A percentile compares a stretch with the other conserved stretches of the same genome.
Evolutionary conservation across 2,888 invertebrate genomes (phyloP).

Genomic region (Halictus ligatus): DNA sequence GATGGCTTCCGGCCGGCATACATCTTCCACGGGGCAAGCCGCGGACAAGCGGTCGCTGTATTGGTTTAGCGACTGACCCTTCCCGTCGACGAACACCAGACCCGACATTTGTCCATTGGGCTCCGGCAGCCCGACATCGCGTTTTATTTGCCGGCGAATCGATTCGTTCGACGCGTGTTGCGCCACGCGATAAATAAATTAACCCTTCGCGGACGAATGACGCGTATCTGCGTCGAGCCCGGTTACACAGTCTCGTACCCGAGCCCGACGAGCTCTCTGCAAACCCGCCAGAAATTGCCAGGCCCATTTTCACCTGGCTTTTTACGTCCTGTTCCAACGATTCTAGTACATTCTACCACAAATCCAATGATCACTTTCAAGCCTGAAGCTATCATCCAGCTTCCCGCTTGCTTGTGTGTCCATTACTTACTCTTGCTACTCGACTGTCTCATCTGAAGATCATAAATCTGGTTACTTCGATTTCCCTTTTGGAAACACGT

Average conservation of each 20-base stretch:
- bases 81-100: conserved; percentile 67
- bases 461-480: not conserved
- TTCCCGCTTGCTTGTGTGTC: not conserved
- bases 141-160: conserved; percentile 25
- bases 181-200: conserved; percentile 15
- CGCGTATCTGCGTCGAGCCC: not conserved
- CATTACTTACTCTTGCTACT: not conserved
- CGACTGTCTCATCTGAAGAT: not conserved
- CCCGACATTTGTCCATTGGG: conserved; percentile 73
- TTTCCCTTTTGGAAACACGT: not conserved
- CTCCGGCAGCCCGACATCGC: not conserved
- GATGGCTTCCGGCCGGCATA: conserved; percentile 82
- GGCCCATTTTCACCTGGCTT: not conserved
- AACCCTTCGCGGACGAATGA: conserved; percentile 8
- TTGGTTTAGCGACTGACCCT: conserved; percentile 73
- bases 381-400: not conserved
- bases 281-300: not conserved
- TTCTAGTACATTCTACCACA: not conserved
- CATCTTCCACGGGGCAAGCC: conserved; percentile 78
- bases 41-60: conserved; percentile 65
- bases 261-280: not conserved
- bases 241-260: not conserved
- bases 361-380: not conserved
- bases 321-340: not conserved
- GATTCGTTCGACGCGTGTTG: conserved; percentile 11